A percentile compares a stretch with the other conserved stretches of the same genome.
These are phyloP conservation scores for Manacus vitellinus DNA, from an alignment of 2,113 vertebrate species.

Conservation along the genomic window DNA sequence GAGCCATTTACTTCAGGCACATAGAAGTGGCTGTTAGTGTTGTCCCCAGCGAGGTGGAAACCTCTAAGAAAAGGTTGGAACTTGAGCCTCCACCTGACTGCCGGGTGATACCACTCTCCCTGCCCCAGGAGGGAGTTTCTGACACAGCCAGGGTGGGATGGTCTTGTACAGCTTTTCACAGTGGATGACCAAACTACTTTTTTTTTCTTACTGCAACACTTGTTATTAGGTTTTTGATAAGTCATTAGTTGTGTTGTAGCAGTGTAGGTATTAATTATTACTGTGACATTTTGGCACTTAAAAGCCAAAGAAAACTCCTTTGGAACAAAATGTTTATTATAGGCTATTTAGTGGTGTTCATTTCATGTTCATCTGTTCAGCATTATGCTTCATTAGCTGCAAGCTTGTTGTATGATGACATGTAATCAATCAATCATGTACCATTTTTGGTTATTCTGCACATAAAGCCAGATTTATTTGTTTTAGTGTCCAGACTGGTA, in stretches of 20 bases:
- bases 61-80: background rate
- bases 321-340: background rate
- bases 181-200: background rate
- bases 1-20: background rate
- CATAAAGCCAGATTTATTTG: background rate
- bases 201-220: background rate
- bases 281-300: background rate
- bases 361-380: background rate
- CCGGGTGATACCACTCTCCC: background rate
- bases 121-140: background rate
- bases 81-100: background rate
- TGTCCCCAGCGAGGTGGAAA: background rate
- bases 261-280: background rate
- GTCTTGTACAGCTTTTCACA: background rate
- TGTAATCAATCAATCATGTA: background rate
- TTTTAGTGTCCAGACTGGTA: background rate
- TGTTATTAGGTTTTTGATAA: background rate
- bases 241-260: background rate
- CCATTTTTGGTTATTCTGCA: conserved; percentile 3
- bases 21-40: background rate
- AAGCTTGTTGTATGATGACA: background rate
- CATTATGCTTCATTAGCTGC: conserved; percentile 3
- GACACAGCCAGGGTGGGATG: background rate
- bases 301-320: background rate
- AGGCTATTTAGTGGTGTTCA: background rate